A percentile compares a stretch with the other conserved stretches of the same genome.
phyloP scores from a whole-genome alignment of 2,797 vertebrate species.

The Ambastaia sidthimunki region DNA sequence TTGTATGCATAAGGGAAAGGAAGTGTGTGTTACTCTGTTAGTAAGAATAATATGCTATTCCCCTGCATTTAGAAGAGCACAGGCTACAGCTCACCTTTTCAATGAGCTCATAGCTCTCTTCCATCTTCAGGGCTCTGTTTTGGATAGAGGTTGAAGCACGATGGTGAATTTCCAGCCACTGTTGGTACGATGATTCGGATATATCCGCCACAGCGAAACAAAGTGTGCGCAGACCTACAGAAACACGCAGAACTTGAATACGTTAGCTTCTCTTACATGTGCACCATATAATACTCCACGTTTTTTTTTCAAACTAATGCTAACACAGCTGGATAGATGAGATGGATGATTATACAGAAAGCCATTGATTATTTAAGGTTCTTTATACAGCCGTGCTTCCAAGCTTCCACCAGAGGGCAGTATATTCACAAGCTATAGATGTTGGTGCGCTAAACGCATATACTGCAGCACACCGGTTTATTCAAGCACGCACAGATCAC shows the following conservation, averaged over 20 bases:
- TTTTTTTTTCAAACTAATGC: conserved; percentile 1
- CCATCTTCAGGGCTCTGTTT: conserved; percentile 92
- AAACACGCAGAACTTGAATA: conserved; percentile 2
- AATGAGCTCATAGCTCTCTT: conserved; percentile 96
- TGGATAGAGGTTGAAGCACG: conserved; percentile 89
- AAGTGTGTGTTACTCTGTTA: neutral
- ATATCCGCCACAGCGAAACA: conserved; percentile 95
- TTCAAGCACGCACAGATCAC: neutral
- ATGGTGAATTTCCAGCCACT: conserved; percentile 88
- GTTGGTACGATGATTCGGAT: conserved; percentile 89
- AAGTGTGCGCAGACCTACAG: conserved; percentile 89
- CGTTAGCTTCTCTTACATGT: conserved; percentile 5
- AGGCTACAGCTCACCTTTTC: conserved; percentile 84
- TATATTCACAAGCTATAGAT: conserved; percentile 54
- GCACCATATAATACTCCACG: neutral
- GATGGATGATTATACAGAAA: neutral
- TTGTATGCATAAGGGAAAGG: neutral
- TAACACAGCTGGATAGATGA: conserved; percentile 2
- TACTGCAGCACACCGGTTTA: conserved; percentile 37
- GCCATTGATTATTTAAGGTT: neutral
- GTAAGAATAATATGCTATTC: neutral
- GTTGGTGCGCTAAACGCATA: neutral
- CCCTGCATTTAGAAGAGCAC: neutral
- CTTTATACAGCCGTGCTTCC: conserved; percentile 10
- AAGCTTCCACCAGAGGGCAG: conserved; percentile 71